These are phyloP conservation scores for Trididemnum clinides DNA, from an alignment of 23 tunicate genomes.

Conservation along the genomic window DNA sequence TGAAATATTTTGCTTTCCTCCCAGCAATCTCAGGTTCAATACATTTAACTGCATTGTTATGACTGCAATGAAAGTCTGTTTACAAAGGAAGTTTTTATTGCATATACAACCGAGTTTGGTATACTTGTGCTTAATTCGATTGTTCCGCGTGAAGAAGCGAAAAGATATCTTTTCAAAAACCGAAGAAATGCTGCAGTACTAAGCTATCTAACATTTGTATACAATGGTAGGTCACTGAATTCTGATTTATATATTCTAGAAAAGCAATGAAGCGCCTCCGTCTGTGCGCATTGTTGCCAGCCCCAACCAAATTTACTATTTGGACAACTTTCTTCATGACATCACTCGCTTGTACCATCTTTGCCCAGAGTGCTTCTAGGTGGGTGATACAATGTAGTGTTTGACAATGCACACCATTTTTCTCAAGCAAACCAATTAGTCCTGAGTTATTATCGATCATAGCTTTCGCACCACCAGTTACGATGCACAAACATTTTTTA, in stretches of 20 bases:
- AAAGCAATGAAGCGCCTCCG: slow-evolving; percentile 45
- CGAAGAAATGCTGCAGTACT: slow-evolving; percentile 63
- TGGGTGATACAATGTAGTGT: slow-evolving; percentile 67
- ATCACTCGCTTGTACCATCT: slow-evolving; percentile 59
- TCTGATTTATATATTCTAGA: slow-evolving; percentile 41
- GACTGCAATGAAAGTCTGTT: slow-evolving; percentile 54
- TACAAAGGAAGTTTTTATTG: slow-evolving; percentile 34
- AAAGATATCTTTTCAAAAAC: slow-evolving; percentile 51
- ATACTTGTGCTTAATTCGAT: slow-evolving; percentile 29
- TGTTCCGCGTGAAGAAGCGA: slow-evolving; percentile 50
- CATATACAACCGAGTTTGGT: slow-evolving; percentile 51
- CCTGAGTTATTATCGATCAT: slow-evolving; percentile 48
- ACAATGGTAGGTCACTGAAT: no score
- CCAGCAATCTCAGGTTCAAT: slow-evolving; percentile 57
- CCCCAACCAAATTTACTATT: no score
- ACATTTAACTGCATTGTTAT: slow-evolving; percentile 58
- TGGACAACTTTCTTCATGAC: no score
- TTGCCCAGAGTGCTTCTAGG: slow-evolving; percentile 76
- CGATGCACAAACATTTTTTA: slow-evolving; percentile 54
- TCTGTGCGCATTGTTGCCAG: slow-evolving; percentile 53
- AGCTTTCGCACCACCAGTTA: slow-evolving; percentile 62
- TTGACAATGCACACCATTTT: slow-evolving; percentile 59
- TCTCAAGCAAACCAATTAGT: slow-evolving; percentile 42
- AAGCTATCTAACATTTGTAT: slow-evolving; percentile 62
- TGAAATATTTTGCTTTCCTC: slow-evolving; percentile 45